Conservation (phyloP, 2,113 vertebrate genomes). For the Accipiter cooperii region DNA sequence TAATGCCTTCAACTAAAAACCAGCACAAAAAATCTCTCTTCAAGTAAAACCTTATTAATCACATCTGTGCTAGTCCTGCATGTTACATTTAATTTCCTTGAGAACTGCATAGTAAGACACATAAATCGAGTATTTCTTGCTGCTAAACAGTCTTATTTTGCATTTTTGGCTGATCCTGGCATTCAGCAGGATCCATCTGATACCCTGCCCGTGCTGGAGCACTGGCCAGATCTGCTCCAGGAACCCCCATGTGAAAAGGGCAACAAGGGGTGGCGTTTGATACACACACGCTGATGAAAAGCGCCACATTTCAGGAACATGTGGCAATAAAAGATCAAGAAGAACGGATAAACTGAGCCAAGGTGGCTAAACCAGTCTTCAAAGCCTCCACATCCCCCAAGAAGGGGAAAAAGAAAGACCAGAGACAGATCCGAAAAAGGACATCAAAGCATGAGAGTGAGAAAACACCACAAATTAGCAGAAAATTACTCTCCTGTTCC, state of each 20-base stretch:
- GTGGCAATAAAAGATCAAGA: background rate
- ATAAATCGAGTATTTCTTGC: background rate
- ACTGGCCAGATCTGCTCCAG: accelerated
- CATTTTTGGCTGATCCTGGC: background rate
- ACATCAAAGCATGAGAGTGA: background rate
- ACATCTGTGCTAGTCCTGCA: background rate
- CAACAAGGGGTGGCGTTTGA: background rate
- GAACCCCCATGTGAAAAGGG: background rate
- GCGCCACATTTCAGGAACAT: background rate
- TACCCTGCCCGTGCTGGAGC: background rate
- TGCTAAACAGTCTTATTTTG: background rate
- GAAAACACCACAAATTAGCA: background rate
- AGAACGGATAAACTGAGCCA: background rate
- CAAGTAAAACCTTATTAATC: background rate
- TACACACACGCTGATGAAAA: background rate
- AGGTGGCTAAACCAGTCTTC: background rate
- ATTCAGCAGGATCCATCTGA: background rate
- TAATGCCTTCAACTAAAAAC: background rate
- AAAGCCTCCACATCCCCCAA: background rate
- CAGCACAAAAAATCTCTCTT: background rate
- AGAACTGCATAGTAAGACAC: background rate
- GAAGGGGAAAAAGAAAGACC: background rate
- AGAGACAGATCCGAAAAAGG: background rate
- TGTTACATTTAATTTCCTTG: background rate
- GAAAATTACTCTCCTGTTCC: background rate